Percentiles rank a stretch among this genome's conserved stretches.
These are phyloP conservation scores for Ligdia adustata DNA, from an alignment of 2,888 invertebrate genomes.

Conservation along the genomic window DNA sequence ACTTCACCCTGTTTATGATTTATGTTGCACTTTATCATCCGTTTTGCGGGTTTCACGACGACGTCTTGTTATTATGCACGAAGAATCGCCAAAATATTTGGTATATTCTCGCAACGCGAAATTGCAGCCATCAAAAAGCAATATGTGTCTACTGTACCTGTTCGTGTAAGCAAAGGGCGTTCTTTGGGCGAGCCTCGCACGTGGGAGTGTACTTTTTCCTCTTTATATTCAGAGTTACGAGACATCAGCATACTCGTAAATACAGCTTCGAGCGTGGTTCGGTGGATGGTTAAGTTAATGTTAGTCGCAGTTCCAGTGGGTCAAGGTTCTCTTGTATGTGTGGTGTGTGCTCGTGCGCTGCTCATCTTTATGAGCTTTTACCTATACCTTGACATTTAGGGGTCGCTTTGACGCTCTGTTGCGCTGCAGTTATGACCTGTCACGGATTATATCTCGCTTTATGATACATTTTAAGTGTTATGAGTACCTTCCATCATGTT, in stretches of 20 bases:
- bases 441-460: not conserved
- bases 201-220: conserved; percentile 4
- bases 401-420: conserved; percentile 1
- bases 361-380: conserved; percentile 29
- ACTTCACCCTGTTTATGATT: conserved; percentile 12
- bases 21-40: conserved; percentile 17
- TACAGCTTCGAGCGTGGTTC: conserved; percentile 5
- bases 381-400: conserved; percentile 17
- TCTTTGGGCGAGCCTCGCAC: not conserved
- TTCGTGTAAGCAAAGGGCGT: conserved; percentile 14
- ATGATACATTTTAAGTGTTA: not conserved
- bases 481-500: not conserved
- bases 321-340: conserved; percentile 28
- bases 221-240: conserved; percentile 15
- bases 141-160: not conserved
- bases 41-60: conserved; percentile 2
- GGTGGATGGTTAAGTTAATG: conserved; percentile 26
- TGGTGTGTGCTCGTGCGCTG: conserved; percentile 21
- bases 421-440: conserved; percentile 3
- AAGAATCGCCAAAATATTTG: conserved; percentile 14
- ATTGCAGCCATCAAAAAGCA: conserved; percentile 17
- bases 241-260: conserved; percentile 18
- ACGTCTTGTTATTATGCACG: conserved; percentile 1
- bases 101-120: conserved; percentile 5
- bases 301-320: conserved; percentile 27